Conservation (phyloP, 2,113 vertebrate species). For the Laticauda laticaudata region DNA sequence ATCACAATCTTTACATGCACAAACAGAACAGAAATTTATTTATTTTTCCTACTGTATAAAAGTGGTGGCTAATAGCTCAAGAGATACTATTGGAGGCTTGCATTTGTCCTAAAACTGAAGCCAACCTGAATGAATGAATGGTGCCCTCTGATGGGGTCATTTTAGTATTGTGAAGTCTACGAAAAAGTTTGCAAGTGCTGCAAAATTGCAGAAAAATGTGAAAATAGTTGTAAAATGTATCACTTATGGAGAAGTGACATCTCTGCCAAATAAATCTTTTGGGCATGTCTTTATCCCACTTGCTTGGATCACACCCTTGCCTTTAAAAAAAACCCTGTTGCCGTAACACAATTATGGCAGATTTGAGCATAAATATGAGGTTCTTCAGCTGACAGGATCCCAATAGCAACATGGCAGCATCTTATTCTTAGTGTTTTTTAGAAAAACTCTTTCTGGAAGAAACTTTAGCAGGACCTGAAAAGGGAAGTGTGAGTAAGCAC, state of each 20-base stretch:
- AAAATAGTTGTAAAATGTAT: neutral
- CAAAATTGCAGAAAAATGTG: neutral
- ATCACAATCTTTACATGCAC: neutral
- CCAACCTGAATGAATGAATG: neutral
- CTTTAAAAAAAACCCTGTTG: neutral
- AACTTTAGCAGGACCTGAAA: neutral
- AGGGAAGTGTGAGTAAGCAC: neutral
- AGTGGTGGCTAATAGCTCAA: neutral
- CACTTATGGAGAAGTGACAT: neutral
- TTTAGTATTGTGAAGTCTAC: neutral
- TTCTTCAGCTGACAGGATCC: neutral
- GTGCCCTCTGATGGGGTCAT: neutral
- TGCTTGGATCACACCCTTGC: neutral
- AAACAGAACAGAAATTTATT: neutral
- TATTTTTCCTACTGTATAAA: neutral
- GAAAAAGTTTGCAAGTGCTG: neutral
- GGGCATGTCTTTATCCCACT: neutral
- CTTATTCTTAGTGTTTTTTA: neutral
- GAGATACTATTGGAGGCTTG: neutral
- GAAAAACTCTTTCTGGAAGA: neutral
- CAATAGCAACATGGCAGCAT: neutral
- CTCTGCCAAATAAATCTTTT: neutral
- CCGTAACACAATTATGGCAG: neutral
- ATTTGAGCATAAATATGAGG: neutral
- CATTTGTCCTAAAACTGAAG: neutral